Evolutionary conservation across 2,888 invertebrate species (phyloP).

Genomic region (Creontiades dilutus): DNA sequence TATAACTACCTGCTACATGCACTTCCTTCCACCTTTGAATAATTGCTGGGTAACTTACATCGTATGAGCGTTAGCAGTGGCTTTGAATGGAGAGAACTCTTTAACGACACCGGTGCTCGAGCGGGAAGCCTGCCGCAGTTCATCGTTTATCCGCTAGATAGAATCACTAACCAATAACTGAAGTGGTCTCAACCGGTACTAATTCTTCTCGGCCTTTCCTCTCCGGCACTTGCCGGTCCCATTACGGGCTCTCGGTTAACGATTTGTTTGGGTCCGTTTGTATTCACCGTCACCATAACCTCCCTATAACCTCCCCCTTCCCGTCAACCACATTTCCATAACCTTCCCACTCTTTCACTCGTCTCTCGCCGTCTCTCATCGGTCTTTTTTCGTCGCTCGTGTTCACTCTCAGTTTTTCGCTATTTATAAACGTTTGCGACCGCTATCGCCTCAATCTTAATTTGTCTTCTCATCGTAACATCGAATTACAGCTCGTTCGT

Average conservation of each 20-base stretch:
- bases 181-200: not conserved
- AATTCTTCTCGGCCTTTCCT: constrained; percentile 11
- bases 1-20: no score
- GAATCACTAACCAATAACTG: constrained; percentile 43
- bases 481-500: constrained; percentile 8
- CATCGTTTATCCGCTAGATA: constrained; percentile 53
- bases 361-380: not conserved
- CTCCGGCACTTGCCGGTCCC: constrained; percentile 45
- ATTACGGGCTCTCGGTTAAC: constrained; percentile 74
- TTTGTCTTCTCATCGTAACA: not conserved
- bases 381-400: constrained; percentile 56
- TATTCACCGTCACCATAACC: constrained; percentile 51
- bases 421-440: constrained; percentile 40
- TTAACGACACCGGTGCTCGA: not conserved
- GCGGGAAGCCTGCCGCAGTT: constrained; percentile 1
- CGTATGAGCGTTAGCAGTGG: no score
- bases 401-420: constrained; percentile 49
- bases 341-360: not conserved
- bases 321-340: not conserved
- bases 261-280: constrained; percentile 76
- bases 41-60: no score
- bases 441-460: constrained; percentile 8
- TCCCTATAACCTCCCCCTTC: not conserved
- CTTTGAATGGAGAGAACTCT: constrained; percentile 12
- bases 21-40: no score